Evolutionary conservation across 2,888 invertebrate species (phyloP).

Genomic region (Tenodera sinensis): DNA sequence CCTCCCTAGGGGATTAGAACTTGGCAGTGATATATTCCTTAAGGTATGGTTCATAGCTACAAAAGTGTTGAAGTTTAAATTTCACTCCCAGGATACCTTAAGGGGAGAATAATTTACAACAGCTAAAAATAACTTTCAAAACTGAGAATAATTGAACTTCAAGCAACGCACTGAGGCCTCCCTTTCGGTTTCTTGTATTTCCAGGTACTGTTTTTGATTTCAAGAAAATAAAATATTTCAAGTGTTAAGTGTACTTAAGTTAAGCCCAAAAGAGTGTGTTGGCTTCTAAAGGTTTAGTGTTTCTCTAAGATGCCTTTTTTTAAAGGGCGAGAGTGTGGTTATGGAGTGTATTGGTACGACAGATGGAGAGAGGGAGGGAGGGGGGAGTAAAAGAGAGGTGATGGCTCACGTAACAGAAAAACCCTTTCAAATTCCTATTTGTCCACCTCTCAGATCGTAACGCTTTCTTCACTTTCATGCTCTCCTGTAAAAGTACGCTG

Average conservation of each 20-base stretch:
- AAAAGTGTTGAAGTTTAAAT: no score
- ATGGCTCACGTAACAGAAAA: slow-evolving; percentile 11
- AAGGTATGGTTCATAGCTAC: no score
- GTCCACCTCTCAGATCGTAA: neutral
- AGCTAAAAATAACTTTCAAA: no score
- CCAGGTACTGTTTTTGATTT: no score
- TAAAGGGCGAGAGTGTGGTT: neutral
- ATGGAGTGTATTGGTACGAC: neutral
- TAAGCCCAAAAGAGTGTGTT: neutral
- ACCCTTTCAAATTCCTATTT: slow-evolving; percentile 14
- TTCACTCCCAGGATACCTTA: no score
- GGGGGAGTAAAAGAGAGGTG: neutral
- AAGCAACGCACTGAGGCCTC: no score
- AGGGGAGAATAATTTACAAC: no score
- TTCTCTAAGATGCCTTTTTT: neutral
- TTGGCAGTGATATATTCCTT: no score
- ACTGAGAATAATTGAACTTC: no score
- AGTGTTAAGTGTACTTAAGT: neutral
- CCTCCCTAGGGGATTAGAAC: no score
- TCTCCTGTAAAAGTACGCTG: neutral
- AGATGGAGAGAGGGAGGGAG: neutral
- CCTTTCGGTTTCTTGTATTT: no score
- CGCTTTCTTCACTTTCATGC: neutral
- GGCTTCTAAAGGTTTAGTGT: neutral
- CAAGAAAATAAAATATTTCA: no score